Evolutionary conservation across 2,113 vertebrate species (phyloP), one percentile per base, ranked within the genome.

Genomic region (Bubo bubo): DNA sequence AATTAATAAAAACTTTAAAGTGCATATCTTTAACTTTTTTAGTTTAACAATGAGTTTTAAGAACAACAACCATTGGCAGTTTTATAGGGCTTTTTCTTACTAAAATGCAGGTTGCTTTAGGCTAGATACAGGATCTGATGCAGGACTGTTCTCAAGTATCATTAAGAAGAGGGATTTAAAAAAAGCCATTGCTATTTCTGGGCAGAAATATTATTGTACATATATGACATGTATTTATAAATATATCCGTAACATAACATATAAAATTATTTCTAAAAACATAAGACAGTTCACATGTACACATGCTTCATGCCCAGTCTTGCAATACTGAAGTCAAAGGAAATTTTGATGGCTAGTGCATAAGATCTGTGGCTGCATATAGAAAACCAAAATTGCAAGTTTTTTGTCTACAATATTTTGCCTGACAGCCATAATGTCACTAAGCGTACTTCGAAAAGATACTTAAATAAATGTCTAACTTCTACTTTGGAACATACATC

Each of bases 141-240:
- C 41, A 90, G 50, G 86, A 92, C 70, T 67, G 18, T 71, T 90
- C 60, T 86, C 82, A 92, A 70, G 59, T 62, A 80, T 81, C 75
- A 88, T 86, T 89, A 92, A 62, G 56, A 90, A 90, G 28, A 92
- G 56, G n/a, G 41, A 88, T 94, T 90, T 92, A 0, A 37, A 75
- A 88, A 90, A 95, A 86, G 12, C 6, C 77, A 75, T 93, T 87
- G 53, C 35, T 96, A 79, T 68, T 76, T 79, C 79, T 83, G 49
- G 32, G 83, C 74, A 97, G 95, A 97, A 97, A 94, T 88, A 96
- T 89, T 94, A 79, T 84, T 96, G 79, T 70, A 34, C 13, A 35
- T 43, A 34, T 49, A 26, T 37, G 3, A 53, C 20, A 47, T 3
- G 23, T 41, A 75, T 66, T 74, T 75, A 75, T 66, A 82, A 67